Evolutionary conservation across 2,113 vertebrate genomes (phyloP), one percentile per base, ranked within the genome.

Genomic region (Austrofundulus limnaeus): DNA sequence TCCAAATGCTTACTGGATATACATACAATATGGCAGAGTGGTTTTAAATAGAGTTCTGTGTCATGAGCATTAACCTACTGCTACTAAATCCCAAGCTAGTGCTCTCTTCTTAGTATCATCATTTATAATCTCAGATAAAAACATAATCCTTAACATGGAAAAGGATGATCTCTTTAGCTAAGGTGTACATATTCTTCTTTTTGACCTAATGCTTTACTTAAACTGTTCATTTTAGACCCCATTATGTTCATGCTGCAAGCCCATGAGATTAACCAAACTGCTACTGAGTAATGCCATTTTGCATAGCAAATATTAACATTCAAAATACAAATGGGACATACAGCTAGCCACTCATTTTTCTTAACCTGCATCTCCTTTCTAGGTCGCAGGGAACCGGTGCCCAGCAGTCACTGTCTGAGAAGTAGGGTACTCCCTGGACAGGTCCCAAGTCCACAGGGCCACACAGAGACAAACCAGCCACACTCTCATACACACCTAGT

Each of bases 101-200:
- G 61, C 21, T 34, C 45, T n/a, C 15, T 67, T 72, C 66, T 70
- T 70, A 84, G 85, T 75, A 84, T 79, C 51, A 72, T 65, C 58
- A 81, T 86, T 68, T 75, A 71, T 88, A 86, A 87, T 87, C 86
- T 81, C 62, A 88, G 85, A 91, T 92, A 80, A 89, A 90, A 90
- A 90, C 71, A 88, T 93, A 92, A 92, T 91, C 90, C 89, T 75
- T 47, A 28, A 24, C 55, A 71, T 84, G 37, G 61, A 63, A 38
- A 70, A 54, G 62, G 78, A 89, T 89, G 70, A 89, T 88, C 62
- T 81, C 85, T 86, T 83, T 77, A 69, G 62, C 49, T 77, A 66
- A 72, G 73, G 49, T 72, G 66, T 63, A 66, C 24, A 67, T 25
- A 37, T 47, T 61, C 49, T 50, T 41, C 48, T 37, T 61, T 62